Conservation (phyloP, 1,140 invertebrate species). For the Caligus rogercresseyi region DNA sequence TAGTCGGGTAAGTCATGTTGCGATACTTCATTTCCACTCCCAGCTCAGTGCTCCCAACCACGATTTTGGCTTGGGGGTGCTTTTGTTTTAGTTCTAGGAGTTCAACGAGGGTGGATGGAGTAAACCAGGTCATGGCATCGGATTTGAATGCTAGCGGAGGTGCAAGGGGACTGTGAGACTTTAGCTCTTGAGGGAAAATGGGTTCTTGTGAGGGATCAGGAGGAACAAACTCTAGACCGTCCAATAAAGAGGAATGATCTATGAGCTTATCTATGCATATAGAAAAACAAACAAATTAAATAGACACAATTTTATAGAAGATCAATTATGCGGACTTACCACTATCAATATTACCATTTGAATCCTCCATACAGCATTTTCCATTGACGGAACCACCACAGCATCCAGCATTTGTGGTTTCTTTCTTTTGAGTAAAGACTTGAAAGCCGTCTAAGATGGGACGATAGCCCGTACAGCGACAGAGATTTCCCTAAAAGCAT, state of each 20-base stretch:
- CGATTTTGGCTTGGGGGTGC: slow-evolving; percentile 58
- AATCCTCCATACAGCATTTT: neutral
- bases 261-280: slow-evolving; percentile 33
- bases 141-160: slow-evolving; percentile 43
- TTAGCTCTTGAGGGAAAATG: slow-evolving; percentile 54
- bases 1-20: slow-evolving; percentile 54
- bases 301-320: too few relatives aligned
- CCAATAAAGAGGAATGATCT: slow-evolving; percentile 44
- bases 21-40: slow-evolving; percentile 84
- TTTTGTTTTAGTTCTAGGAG: slow-evolving; percentile 51
- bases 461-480: slow-evolving; percentile 68
- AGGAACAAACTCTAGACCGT: slow-evolving; percentile 29
- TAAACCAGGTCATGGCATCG: slow-evolving; percentile 52
- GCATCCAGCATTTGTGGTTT: neutral
- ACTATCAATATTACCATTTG: neutral
- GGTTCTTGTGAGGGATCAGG: slow-evolving; percentile 72
- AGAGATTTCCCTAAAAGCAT: slow-evolving; percentile 49
- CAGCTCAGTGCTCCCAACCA: slow-evolving; percentile 88
- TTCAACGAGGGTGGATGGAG: slow-evolving; percentile 49
- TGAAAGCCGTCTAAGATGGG: slow-evolving; percentile 67
- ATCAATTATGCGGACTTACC: too few relatives aligned
- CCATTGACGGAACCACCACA: slow-evolving; percentile 9
- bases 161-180: slow-evolving; percentile 26
- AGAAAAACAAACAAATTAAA: too few relatives aligned
- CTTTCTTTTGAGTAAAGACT: slow-evolving; percentile 37